A percentile compares a stretch with the other conserved stretches of the same genome.
Evolutionary conservation across 2,888 invertebrate species (phyloP).

Genomic region (Spisula subtruncata): DNA sequence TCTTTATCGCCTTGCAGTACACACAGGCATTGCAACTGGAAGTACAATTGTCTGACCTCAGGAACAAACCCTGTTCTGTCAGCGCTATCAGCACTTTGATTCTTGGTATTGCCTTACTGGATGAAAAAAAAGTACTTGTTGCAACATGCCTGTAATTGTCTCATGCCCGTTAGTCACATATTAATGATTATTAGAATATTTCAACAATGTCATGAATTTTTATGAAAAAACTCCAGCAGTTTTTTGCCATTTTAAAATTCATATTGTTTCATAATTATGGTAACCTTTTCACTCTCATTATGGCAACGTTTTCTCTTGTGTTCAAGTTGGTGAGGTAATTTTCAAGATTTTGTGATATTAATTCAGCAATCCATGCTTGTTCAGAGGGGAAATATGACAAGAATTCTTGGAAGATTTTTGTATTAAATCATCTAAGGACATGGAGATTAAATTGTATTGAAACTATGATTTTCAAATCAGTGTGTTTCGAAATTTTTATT

Average conservation of each 20-base stretch:
- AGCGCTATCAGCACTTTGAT: no score
- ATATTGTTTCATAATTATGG: slow-evolving; percentile 11
- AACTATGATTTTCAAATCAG: no score
- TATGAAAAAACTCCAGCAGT: not conserved
- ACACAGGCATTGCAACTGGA: no score
- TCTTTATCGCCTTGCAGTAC: no score
- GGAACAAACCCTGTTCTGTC: no score
- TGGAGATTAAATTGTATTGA: no score
- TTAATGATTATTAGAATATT: not conserved
- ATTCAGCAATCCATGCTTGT: not conserved
- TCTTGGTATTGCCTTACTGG: no score
- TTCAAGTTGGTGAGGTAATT: not conserved
- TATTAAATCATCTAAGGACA: no score
- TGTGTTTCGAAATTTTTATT: no score
- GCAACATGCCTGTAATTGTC: not conserved
- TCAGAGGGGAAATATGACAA: not conserved
- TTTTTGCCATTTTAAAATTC: slow-evolving; percentile 18
- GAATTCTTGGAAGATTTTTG: not conserved
- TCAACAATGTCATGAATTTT: not conserved
- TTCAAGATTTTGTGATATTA: not conserved
- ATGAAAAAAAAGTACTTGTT: no score
- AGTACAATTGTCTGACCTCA: no score
- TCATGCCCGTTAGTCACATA: not conserved
- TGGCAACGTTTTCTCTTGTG: not conserved
- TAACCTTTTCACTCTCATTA: not conserved